Evolutionary conservation across 2,888 invertebrate species (phyloP).

Genomic region (Actias luna): DNA sequence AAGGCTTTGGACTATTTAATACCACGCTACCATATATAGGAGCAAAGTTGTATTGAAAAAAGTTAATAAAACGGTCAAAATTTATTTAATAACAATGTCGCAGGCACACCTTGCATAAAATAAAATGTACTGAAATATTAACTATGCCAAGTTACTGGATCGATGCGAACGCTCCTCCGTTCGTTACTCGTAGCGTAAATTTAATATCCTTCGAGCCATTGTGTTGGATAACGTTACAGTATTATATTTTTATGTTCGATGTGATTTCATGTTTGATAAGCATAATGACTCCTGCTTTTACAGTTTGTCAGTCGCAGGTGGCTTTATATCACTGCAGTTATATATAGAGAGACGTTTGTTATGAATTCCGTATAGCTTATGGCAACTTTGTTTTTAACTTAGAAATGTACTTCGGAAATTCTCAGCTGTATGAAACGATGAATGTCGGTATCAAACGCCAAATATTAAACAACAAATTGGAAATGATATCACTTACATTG

Average conservation of each 20-base stretch:
- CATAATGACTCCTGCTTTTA: slow-evolving; percentile 22
- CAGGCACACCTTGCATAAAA: neutral
- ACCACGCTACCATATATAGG: too few species aligned
- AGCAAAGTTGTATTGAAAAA: too few species aligned
- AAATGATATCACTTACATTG: too few species aligned
- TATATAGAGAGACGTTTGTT: neutral
- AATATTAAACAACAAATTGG: too few species aligned
- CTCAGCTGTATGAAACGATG: too few species aligned
- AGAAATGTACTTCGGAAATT: neutral
- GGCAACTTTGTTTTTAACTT: neutral
- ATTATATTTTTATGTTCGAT: slow-evolving; percentile 19
- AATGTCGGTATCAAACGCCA: too few species aligned
- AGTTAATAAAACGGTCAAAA: too few species aligned
- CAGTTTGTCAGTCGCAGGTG: slow-evolving; percentile 12
- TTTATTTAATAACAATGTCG: too few species aligned
- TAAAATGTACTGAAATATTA: neutral
- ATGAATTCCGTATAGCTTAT: neutral
- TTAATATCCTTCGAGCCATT: slow-evolving; percentile 11
- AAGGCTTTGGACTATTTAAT: too few species aligned
- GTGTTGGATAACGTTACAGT: slow-evolving; percentile 11
- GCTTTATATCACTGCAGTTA: neutral
- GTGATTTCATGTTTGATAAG: slow-evolving; percentile 10
- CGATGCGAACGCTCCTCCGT: slow-evolving; percentile 4
- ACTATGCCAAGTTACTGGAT: neutral
- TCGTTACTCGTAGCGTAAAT: neutral